phyloP scores from a whole-genome alignment of 2,797 vertebrate genomes.

The Falco columbarius region DNA sequence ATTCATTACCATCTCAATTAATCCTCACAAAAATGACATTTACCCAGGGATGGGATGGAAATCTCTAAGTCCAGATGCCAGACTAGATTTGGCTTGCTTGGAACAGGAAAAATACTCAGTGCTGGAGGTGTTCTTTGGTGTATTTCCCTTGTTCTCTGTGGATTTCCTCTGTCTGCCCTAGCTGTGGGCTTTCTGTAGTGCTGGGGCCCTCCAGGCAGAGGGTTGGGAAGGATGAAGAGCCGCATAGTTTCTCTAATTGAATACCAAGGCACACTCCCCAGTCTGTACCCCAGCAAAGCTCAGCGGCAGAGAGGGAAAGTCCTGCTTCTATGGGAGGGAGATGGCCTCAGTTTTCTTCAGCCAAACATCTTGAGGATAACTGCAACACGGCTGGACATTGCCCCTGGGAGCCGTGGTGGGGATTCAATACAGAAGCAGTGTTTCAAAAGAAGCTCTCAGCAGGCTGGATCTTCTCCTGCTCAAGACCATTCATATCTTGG shows the following conservation, averaged over 20 bases:
- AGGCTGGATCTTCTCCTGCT: background rate
- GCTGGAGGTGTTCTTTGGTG: background rate
- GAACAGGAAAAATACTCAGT: background rate
- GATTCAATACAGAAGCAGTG: background rate
- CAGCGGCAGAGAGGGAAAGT: background rate
- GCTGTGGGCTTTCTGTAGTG: background rate
- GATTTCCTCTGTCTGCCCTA: slow-evolving; percentile 20
- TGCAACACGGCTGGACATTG: accelerated
- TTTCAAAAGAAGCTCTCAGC: background rate
- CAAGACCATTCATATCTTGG: background rate
- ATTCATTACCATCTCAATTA: background rate
- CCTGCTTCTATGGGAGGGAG: background rate
- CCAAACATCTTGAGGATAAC: background rate
- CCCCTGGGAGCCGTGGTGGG: background rate
- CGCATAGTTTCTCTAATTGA: slow-evolving; percentile 29
- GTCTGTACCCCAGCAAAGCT: background rate
- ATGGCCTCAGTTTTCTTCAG: background rate
- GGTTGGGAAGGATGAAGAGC: background rate
- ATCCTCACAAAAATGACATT: background rate
- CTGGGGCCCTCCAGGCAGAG: background rate
- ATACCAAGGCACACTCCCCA: background rate
- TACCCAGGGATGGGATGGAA: background rate
- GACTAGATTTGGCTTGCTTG: background rate
- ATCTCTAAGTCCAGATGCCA: background rate
- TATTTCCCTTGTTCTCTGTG: slow-evolving; percentile 4